phyloP scores from a whole-genome alignment of 2,888 invertebrate genomes.

The Conus canariensis region DNA sequence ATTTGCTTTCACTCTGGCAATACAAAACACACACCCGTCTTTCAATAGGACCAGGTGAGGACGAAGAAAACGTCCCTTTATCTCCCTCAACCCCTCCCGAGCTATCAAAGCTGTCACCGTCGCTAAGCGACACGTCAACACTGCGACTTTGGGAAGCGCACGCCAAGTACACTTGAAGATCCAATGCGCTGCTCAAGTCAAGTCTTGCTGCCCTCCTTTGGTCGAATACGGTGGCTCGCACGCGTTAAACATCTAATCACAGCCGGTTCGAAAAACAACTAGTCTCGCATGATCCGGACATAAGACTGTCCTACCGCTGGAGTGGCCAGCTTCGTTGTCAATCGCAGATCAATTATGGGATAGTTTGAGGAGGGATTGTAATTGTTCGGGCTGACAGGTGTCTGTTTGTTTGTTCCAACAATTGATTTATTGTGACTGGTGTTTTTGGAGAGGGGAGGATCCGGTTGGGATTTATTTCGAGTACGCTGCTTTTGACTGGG shows the following conservation, averaged over 20 bases:
- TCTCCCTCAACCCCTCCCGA: not conserved
- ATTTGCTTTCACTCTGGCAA: no score
- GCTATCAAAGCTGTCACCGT: not conserved
- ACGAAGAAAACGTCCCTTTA: not conserved
- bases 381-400: not conserved
- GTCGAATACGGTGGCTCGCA: no score
- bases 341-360: not conserved
- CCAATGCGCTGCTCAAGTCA: no score
- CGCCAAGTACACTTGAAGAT: not conserved
- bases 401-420: no score
- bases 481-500: not conserved
- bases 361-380: not conserved
- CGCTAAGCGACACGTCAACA: slow-evolving; percentile 23
- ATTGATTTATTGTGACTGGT: no score
- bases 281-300: no score
- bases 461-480: no score
- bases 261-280: no score
- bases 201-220: no score
- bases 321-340: not conserved
- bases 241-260: no score
- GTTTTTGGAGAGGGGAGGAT: no score
- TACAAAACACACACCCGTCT: not conserved
- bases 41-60: not conserved
- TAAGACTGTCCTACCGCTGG: not conserved
- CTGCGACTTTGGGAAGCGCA: not conserved